Evolutionary conservation across 2,888 invertebrate genomes (phyloP), one percentile per base, ranked within the genome.

Genomic region (Melanostoma scalare): DNA sequence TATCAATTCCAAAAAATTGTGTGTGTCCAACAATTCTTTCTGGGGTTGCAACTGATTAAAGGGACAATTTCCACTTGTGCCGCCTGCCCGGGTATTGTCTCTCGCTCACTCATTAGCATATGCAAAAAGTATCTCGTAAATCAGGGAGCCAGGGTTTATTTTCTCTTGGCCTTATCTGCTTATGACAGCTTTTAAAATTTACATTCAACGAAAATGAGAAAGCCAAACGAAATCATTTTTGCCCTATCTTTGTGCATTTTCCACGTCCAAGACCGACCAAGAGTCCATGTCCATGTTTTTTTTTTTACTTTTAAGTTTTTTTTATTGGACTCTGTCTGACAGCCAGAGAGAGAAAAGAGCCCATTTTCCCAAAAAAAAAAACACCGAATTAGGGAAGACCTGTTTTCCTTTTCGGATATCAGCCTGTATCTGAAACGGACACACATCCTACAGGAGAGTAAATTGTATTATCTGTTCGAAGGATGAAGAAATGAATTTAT

Each of bases 91-190:
- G 10, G 50, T 42, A 52, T 46, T 53, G 55, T 61, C 48, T 53
- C 67, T 46, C 55, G 38, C 60, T 48, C 68, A 55, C 69, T 78
- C 79, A 84, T 84, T 84, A 84, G 79, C 84, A 84, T 84, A 84
- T 84, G 84, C 79, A 79, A 79, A 84, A 84, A 79, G 75, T 71
- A 84, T 84, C 71, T 79, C 79, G 84, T 84, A 84, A 84, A 84
- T 84, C 84, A 84, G 79, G 71, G 71, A 74, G 71, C 74, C 20
- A 61, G 67, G 75, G 71, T 84, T 84, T 84, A 79, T 75, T 79
- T 84, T 84, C 44, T 74, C 71, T 84, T 84, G 55, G 84, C 74
- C 79, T 84, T 84, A 84, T 79, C 84, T 84, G 84, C 84, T 84
- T 84, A 84, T 84, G 84, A 84, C 84, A 84, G 84, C 60, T 75